phyloP scores from a whole-genome alignment of 2,113 vertebrate species.

The Mastomys natalensis region DNA sequence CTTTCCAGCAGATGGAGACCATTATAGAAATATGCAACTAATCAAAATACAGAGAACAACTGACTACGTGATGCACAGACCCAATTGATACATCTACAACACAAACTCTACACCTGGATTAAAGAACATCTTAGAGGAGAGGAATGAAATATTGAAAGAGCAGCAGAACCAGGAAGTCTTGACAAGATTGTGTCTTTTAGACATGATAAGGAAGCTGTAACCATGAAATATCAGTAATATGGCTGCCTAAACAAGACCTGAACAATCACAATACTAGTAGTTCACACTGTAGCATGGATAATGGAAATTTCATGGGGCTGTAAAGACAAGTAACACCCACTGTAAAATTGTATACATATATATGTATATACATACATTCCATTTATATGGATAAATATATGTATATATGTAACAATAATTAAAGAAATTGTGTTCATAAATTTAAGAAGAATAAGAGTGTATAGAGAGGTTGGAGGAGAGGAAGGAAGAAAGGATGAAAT shows the following conservation, averaged over 20 bases:
- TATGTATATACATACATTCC: neutral
- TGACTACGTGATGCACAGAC: neutral
- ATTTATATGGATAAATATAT: neutral
- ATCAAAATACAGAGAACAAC: neutral
- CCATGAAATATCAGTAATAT: neutral
- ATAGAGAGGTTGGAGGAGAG: neutral
- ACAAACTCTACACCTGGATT: neutral
- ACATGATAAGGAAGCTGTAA: neutral
- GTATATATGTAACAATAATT: neutral
- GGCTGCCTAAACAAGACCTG: neutral
- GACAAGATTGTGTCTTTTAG: neutral
- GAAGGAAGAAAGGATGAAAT: neutral
- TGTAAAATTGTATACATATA: neutral
- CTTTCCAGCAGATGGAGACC: neutral
- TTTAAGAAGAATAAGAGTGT: neutral
- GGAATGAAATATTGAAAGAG: neutral
- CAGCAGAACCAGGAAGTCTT: neutral
- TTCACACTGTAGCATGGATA: neutral
- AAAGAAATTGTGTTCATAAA: neutral
- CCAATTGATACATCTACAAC: neutral
- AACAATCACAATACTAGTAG: neutral
- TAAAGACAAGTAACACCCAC: neutral
- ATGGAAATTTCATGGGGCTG: neutral
- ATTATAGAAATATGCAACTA: neutral
- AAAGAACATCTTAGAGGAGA: neutral